These are phyloP conservation scores for Leuciscus waleckii DNA, from an alignment of 2,797 vertebrate genomes.

Conservation along the genomic window DNA sequence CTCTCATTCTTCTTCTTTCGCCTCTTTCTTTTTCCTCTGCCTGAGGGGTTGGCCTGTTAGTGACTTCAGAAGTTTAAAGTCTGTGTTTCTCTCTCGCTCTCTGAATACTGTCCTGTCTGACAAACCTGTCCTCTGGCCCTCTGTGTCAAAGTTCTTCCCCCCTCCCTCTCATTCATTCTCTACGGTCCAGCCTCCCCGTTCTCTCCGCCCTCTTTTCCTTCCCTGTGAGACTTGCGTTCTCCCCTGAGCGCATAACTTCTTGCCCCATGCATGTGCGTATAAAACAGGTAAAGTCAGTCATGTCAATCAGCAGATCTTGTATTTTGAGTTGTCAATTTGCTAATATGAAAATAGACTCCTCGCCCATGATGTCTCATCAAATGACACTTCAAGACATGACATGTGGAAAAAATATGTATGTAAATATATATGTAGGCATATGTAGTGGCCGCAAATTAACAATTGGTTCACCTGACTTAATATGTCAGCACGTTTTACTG, in stretches of 20 bases:
- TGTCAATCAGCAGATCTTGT: conserved; percentile 31
- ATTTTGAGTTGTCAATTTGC: conserved; percentile 5
- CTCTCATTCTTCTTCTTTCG: conserved; percentile 2
- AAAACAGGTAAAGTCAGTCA: conserved; percentile 51
- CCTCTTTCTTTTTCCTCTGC: conserved; percentile 24
- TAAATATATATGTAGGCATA: too few relatives aligned
- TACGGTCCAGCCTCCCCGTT: background rate
- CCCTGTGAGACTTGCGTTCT: conserved; percentile 44
- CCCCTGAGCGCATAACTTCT: conserved; percentile 68
- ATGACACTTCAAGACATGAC: background rate
- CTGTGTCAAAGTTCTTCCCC: conserved; percentile 44
- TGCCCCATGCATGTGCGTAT: conserved; percentile 1
- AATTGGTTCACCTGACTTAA: too few relatives aligned
- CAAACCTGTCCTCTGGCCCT: conserved; percentile 32
- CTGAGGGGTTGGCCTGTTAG: conserved; percentile 47
- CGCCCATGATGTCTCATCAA: conserved; percentile 11
- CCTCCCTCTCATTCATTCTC: conserved; percentile 40
- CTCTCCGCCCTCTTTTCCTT: conserved; percentile 41
- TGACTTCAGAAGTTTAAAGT: conserved; percentile 50
- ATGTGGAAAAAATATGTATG: too few relatives aligned
- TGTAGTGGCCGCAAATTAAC: too few relatives aligned
- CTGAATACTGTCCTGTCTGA: background rate
- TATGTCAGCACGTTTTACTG: too few relatives aligned
- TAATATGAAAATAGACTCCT: background rate
- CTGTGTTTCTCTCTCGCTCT: conserved; percentile 25